phyloP scores from a whole-genome alignment of 2,797 vertebrate genomes.

The Acridotheres tristis region DNA sequence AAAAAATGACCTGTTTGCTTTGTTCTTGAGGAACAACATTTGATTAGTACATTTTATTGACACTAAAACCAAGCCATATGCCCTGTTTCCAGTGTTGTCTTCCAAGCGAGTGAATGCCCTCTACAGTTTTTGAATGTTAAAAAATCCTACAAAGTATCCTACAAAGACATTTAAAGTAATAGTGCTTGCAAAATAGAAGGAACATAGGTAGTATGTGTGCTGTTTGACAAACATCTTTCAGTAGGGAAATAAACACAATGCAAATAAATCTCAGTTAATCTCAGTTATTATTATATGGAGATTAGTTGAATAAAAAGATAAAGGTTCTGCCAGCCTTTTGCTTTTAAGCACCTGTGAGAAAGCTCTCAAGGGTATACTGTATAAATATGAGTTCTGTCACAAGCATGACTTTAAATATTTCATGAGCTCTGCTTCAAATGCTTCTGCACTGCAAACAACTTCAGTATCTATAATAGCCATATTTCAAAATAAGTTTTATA shows the following conservation, averaged over 20 bases:
- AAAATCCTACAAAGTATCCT: neutral
- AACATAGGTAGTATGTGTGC: neutral
- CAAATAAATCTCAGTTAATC: neutral
- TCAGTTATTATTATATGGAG: neutral
- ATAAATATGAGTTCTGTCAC: neutral
- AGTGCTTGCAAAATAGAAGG: neutral
- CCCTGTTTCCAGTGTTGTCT: neutral
- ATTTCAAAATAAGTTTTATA: neutral
- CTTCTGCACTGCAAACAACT: neutral
- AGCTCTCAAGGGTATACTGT: neutral
- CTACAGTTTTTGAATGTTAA: neutral
- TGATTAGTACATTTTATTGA: neutral
- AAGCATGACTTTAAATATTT: conserved; percentile 9
- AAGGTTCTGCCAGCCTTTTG: neutral
- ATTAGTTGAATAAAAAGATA: neutral
- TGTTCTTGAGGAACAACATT: neutral
- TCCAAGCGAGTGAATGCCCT: neutral
- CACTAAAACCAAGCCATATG: neutral
- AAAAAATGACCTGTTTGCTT: neutral
- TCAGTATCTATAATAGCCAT: neutral
- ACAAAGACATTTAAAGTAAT: neutral
- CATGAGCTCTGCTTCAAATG: neutral
- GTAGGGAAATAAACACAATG: neutral
- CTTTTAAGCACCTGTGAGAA: neutral
- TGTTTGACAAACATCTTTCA: neutral